phyloP scores from a whole-genome alignment of 2,113 vertebrate genomes.

The Oplegnathus fasciatus region DNA sequence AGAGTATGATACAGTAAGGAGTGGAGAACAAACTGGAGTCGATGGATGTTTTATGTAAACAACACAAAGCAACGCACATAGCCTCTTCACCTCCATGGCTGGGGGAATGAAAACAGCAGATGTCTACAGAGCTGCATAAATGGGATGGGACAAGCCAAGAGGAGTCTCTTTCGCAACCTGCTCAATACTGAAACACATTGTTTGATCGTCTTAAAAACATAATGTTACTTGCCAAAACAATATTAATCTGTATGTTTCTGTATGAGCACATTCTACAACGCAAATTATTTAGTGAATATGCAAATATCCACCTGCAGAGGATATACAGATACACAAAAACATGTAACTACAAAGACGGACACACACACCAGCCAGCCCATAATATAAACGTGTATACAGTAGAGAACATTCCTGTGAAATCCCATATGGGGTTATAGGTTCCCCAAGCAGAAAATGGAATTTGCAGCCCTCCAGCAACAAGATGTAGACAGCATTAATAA shows the following conservation, averaged over 20 bases:
- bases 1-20: slow-evolving; percentile 10
- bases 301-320: neutral
- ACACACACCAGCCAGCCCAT: neutral
- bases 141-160: slow-evolving; percentile 24
- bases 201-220: slow-evolving; percentile 26
- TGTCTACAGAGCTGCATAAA: slow-evolving; percentile 36
- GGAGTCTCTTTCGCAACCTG: neutral
- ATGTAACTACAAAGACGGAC: neutral
- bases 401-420: neutral
- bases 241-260: neutral
- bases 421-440: neutral
- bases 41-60: slow-evolving; percentile 57
- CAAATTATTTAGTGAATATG: neutral
- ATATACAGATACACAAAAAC: neutral
- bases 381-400: slow-evolving; percentile 5
- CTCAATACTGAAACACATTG: slow-evolving; percentile 31
- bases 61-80: slow-evolving; percentile 1
- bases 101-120: slow-evolving; percentile 46
- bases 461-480: neutral
- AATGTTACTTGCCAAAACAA: neutral
- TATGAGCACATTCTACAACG: neutral
- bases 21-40: slow-evolving; percentile 24
- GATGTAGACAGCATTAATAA: neutral
- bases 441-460: slow-evolving; percentile 31
- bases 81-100: slow-evolving; percentile 43